Percentiles rank a stretch among this genome's conserved stretches.
Conservation (phyloP, 2,888 invertebrate species). For the Ctenicera cuprea region DNA sequence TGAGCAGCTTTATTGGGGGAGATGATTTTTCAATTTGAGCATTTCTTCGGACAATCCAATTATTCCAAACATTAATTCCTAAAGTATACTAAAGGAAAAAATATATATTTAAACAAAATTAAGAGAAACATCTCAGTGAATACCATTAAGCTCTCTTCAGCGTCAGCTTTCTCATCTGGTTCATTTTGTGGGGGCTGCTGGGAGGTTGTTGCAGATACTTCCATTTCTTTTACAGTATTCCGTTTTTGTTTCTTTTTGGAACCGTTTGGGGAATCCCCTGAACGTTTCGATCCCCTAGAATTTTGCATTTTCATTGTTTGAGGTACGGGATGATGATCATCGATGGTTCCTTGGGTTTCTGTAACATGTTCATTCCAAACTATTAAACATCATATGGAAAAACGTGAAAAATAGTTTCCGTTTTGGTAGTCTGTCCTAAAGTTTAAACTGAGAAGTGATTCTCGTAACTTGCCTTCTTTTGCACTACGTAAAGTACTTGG, state of each 20-base stretch:
- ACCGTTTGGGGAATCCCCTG: conserved; percentile 41
- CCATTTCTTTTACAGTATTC: conserved; percentile 69
- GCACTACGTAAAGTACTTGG: conserved; percentile 85
- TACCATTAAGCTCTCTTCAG: conserved; percentile 62
- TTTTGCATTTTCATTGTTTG: conserved; percentile 70
- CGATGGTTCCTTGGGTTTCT: conserved; percentile 62
- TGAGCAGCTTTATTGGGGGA: conserved; percentile 86
- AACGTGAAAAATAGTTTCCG: too few relatives aligned
- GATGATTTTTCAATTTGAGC: conserved; percentile 89
- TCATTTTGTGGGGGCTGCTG: conserved; percentile 79
- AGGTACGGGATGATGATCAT: conserved; percentile 65
- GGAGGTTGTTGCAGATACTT: conserved; percentile 72
- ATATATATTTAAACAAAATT: conserved; percentile 22
- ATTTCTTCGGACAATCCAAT: too few relatives aligned
- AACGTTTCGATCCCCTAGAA: conserved; percentile 56
- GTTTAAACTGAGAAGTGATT: neutral
- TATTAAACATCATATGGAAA: too few relatives aligned
- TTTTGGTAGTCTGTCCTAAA: too few relatives aligned
- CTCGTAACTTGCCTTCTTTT: conserved; percentile 51
- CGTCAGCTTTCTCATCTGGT: conserved; percentile 87
- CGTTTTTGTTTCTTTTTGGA: conserved; percentile 66
- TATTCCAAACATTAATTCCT: conserved; percentile 96
- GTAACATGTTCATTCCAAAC: too few relatives aligned
- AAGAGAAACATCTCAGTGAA: conserved; percentile 4
- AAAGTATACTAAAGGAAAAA: conserved; percentile 83